Base-by-base conservation (phyloP, 2,113 vertebrate species). In the Climacteris rufus region DNA sequence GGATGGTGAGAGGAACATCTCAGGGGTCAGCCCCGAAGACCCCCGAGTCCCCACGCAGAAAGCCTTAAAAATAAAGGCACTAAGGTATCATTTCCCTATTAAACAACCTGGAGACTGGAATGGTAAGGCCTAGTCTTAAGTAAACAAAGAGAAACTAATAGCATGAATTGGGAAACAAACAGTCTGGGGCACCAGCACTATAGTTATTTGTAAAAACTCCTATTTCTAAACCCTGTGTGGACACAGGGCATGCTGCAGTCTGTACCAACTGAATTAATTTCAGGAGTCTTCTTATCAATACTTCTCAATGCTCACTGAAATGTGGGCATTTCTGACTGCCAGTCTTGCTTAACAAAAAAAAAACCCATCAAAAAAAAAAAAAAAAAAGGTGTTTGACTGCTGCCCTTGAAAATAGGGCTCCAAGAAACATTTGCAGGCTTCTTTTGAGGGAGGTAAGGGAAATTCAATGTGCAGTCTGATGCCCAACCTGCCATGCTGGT, bases 151-250 rank as follows among this genome's bases (percentile, higher is more conserved):
- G 0, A 52, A 92, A 64, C 31, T 64, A 31, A 44, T 69, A n/a
- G 39, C 50, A 35, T 50, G 15, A 66, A 56, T 45, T 50, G 52
- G 35, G 22, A 35, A 89, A 66, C 42, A 74, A 69, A 49, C 59
- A n/a, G 7, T 23, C 60, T 35, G 57, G 42, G 52, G 23, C 49
- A 76, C 35, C 33, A 42, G 33, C 44, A 45, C 27, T 0, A 0
- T 5, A 35, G 8, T 42, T 69, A 44, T 53, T 94, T 82, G 35
- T 66, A 53, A 59, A 78, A 44, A 21, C 1, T 1, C n/a, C 31
- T 83, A 3, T 56, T 77, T 64, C 35, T 63, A 63, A 80, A 42
- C 12, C 12, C 12, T 31, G 16, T 25, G n/a, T n/a, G 28, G 8
- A 33, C 1, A 9, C 19, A 33, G 37, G 72, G 21, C 52, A 35